phyloP scores from a whole-genome alignment of 2,113 vertebrate genomes.

The Sylvia atricapilla region DNA sequence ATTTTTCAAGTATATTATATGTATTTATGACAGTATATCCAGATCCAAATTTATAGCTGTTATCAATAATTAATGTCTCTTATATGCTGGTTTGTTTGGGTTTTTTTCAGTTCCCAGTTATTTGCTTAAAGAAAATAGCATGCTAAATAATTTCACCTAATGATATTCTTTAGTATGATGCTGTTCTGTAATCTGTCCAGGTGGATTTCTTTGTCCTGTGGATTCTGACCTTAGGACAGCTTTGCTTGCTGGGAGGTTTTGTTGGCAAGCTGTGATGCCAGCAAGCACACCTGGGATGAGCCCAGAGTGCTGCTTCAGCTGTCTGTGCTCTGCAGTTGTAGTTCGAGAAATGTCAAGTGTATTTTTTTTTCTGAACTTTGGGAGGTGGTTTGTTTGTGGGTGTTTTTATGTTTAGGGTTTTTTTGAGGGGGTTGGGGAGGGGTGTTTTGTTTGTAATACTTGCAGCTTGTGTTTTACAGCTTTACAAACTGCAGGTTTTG shows the following conservation, averaged over 20 bases:
- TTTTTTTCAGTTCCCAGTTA: background rate
- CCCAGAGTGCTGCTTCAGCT: background rate
- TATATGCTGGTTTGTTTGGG: background rate
- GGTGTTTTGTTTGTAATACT: background rate
- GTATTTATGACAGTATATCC: background rate
- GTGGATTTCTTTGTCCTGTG: background rate
- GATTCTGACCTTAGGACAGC: background rate
- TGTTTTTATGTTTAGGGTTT: background rate
- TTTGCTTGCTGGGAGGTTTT: background rate
- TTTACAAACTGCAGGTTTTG: background rate
- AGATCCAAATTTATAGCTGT: background rate
- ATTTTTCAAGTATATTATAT: background rate
- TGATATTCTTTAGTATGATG: background rate
- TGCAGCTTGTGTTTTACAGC: background rate
- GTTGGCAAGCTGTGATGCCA: background rate
- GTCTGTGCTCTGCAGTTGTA: rapidly evolving
- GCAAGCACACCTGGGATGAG: background rate
- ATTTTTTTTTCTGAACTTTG: background rate
- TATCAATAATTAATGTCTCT: background rate
- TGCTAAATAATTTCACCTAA: background rate
- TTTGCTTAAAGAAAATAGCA: background rate
- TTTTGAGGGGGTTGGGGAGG: rapidly evolving
- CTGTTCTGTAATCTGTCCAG: background rate
- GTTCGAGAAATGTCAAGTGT: background rate
- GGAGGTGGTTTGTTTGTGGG: background rate